Conservation (phyloP, 2,113 vertebrate genomes). For the Cettia cetti region DNA sequence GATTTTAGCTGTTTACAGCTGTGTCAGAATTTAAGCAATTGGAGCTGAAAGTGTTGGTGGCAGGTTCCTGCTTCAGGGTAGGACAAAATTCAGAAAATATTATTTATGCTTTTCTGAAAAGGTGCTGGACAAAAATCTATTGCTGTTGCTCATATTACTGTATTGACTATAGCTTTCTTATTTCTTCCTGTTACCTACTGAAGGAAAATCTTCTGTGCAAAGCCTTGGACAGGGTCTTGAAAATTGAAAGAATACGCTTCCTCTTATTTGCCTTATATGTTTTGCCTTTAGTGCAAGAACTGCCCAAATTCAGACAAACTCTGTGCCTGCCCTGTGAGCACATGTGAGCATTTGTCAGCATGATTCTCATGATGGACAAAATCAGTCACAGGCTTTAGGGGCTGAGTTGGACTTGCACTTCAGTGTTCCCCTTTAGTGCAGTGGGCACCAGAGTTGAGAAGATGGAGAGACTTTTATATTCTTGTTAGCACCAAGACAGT, state of each 20-base stretch:
- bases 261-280: neutral
- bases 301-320: neutral
- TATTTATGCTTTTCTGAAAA: neutral
- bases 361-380: neutral
- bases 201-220: neutral
- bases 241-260: rapidly evolving
- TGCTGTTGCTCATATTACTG: neutral
- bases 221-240: neutral
- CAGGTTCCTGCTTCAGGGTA: neutral
- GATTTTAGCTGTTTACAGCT: neutral
- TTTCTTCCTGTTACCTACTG: neutral
- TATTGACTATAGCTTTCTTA: neutral
- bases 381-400: neutral
- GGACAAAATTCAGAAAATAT: neutral
- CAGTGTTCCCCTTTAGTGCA: neutral
- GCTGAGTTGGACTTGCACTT: neutral
- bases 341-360: neutral
- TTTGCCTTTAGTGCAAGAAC: neutral
- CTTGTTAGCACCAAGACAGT: neutral
- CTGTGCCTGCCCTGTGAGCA: neutral
- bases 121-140: neutral
- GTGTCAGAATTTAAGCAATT: neutral
- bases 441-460: neutral
- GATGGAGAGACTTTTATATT: neutral
- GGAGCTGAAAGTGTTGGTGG: neutral